Evolutionary conservation across 2,888 invertebrate species (phyloP), one percentile per base, ranked within the genome.

Genomic region (Apeira syringaria): DNA sequence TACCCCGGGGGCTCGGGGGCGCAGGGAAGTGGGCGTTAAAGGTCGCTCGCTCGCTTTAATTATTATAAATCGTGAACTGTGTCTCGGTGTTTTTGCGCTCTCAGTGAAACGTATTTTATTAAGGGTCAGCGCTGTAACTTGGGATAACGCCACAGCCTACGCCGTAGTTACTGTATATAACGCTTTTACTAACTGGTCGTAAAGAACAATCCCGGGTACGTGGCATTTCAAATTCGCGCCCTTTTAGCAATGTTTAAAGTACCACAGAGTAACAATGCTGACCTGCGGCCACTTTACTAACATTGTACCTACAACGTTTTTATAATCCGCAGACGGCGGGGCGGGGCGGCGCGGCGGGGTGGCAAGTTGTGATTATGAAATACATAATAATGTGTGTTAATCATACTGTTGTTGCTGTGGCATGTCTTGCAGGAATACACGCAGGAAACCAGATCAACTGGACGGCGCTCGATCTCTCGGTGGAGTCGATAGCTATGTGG

Each of bases 21-120:
- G 20, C 7, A 7, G 7, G 20, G 1, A 5, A 20, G 20, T 5
- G 20, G 18, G 20, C 2, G 20, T 10, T 3, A 39, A 39, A 36
- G 45, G 45, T 46, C 22, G 35, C 29, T 24, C 40, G 45, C 39
- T 46, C 20, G 35, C 29, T 24, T 46, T 46, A 46, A 46, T 46
- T 40, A 46, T 46, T 46, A 46, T 40, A 46, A 46, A 46, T 46
- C 39, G 45, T 39, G 45, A 39, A 31, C 36, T 15, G 30, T 44
- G 38, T 45, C 45, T 35, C 44, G 45, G 34, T 27, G 45, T 39
- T 44, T 38, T 44, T 45, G 45, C 39, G 27, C 26, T 17, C 17
- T 24, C 39, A 24, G 34, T 35, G 33, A 22, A 36, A 36, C 30
- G 44, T 35, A 40, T 46, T 46, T 46, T 46, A 46, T 46, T 30